phyloP scores from a whole-genome alignment of 23 tunicate genomes.

The Botrylloides violaceus region DNA sequence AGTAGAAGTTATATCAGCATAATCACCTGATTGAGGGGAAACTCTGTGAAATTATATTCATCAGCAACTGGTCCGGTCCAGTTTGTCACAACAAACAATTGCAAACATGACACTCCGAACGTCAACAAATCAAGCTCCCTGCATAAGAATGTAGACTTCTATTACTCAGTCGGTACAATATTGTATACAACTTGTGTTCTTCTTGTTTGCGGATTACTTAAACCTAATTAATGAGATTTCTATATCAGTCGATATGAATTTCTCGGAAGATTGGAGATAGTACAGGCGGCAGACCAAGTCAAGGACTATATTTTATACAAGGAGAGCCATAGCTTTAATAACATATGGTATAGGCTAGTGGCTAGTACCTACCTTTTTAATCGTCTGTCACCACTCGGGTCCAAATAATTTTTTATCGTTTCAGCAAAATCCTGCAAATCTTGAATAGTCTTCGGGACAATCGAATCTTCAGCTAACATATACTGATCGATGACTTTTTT shows the following conservation, averaged over 20 bases:
- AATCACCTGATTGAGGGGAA: background rate
- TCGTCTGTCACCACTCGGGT: background rate
- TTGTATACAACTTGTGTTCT: too few relatives aligned
- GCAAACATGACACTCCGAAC: conserved; percentile 57
- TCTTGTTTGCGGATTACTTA: too few relatives aligned
- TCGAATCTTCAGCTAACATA: background rate
- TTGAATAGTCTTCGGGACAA: background rate
- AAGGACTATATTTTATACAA: too few relatives aligned
- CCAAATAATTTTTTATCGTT: background rate
- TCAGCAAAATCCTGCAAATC: background rate
- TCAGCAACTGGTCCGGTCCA: conserved; percentile 66
- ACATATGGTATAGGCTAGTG: too few relatives aligned
- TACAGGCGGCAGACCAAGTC: too few relatives aligned
- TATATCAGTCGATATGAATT: too few relatives aligned
- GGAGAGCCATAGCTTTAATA: too few relatives aligned
- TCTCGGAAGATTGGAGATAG: too few relatives aligned
- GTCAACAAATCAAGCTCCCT: conserved; percentile 31
- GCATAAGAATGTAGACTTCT: too few relatives aligned
- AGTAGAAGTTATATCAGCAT: too few relatives aligned
- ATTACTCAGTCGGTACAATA: too few relatives aligned
- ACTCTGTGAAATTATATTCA: background rate
- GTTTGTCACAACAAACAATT: conserved; percentile 58
- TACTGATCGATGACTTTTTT: background rate
- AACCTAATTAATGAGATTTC: too few relatives aligned
- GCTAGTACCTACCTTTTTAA: background rate